phyloP scores from a whole-genome alignment of 1,140 invertebrate genomes.

The Conopomorpha cramerella region DNA sequence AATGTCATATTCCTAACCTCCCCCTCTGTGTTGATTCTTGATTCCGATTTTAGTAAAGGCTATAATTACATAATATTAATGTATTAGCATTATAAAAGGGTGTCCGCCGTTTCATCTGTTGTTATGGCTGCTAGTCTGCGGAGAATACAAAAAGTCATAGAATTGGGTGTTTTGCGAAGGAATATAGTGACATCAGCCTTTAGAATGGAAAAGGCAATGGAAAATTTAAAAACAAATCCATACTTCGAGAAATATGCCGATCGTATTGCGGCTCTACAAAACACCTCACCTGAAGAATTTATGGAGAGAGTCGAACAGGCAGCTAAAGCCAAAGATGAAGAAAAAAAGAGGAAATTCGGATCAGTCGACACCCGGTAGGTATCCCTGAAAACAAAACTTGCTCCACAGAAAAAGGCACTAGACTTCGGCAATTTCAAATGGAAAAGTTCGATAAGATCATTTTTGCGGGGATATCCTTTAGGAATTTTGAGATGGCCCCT shows the following conservation, averaged over 20 bases:
- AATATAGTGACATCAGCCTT: constrained; percentile 61
- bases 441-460: too few relatives aligned
- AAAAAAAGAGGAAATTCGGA: constrained; percentile 25
- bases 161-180: too few relatives aligned
- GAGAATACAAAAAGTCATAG: too few relatives aligned
- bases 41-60: background rate
- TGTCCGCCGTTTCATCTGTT: too few relatives aligned
- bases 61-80: background rate
- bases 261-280: constrained; percentile 75
- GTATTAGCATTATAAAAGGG: too few relatives aligned
- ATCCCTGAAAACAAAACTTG: too few relatives aligned
- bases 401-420: too few relatives aligned
- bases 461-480: too few relatives aligned
- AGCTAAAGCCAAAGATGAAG: constrained; percentile 51
- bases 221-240: constrained; percentile 75
- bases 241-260: constrained; percentile 82
- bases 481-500: background rate
- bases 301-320: constrained; percentile 67
- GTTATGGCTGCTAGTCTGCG: too few relatives aligned
- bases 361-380: constrained; percentile 35
- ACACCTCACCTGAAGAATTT: constrained; percentile 77
- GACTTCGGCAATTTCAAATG: too few relatives aligned
- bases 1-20: too few relatives aligned
- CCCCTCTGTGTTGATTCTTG: too few relatives aligned
- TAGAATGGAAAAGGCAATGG: constrained; percentile 63